Conservation (phyloP, 2,113 vertebrate genomes). For the Thamnophis sirtalis region DNA sequence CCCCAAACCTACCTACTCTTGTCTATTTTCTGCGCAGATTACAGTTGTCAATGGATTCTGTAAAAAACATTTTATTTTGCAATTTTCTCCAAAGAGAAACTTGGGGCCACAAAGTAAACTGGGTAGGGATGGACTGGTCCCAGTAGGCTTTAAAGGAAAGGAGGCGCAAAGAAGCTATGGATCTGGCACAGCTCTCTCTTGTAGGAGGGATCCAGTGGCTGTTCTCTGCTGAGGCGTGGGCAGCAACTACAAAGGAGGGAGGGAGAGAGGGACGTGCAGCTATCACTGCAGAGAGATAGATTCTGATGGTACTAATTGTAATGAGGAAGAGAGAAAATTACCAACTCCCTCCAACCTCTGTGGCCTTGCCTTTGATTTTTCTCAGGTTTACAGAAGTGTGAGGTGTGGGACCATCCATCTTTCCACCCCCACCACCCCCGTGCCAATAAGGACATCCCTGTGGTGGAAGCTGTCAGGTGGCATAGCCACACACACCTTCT, state of each 20-base stretch:
- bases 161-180: background rate
- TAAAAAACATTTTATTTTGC: background rate
- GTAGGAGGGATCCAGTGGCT: constrained; percentile 6
- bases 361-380: background rate
- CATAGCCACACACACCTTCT: background rate
- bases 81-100: background rate
- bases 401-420: too few species aligned
- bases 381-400: background rate
- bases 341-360: background rate
- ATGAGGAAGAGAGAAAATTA: background rate
- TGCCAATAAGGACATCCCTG: background rate
- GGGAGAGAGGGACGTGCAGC: constrained; percentile 23
- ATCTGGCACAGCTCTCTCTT: constrained; percentile 1
- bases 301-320: constrained; percentile 25
- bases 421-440: background rate
- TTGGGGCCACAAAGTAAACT: background rate
- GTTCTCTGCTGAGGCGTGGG: constrained; percentile 6
- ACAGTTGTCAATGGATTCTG: background rate
- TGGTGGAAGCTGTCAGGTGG: background rate
- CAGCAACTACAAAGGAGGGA: constrained; percentile 11
- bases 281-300: constrained; percentile 30
- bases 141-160: background rate
- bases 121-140: background rate
- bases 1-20: background rate
- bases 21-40: too few species aligned